Evolutionary conservation across 2,113 vertebrate species (phyloP), one percentile per base, ranked within the genome.

Genomic region (Bungarus multicinctus): DNA sequence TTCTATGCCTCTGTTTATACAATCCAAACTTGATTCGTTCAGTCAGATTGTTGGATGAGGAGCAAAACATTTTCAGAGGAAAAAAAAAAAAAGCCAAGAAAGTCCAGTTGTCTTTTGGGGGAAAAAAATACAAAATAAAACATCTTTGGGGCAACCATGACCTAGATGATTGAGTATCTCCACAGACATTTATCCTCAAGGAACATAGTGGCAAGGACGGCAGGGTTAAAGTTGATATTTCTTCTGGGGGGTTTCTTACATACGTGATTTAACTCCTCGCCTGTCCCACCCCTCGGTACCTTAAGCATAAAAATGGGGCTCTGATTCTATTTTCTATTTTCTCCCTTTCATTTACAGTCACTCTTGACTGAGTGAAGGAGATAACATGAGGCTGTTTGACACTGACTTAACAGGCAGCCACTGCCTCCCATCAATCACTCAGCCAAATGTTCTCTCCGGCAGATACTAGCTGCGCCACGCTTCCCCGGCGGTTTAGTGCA

Each of bases 361-460:
- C 93, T 64, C 81, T n/a, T 3, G 3, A 25, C 2, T 89, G 91
- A 92, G 86, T 27, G 69, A 8, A 57, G 12, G 53, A 94, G 43
- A 92, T 85, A 85, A 92, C 53, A 0, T 27, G 25, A 60, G 25
- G 20, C 81, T 16, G 16, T 64, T 16, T 95, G 88, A 93, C 10
- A 86, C 1, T 8, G 16, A n/a, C 50, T 34, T 89, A 89, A 92
- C 9, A 96, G 93, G 54, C 60, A 94, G 39, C 74, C 69, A 93
- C 22, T 0, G 3, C 22, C 53, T 92, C 89, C 0, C 60, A 93
- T 94, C 22, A 43, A 55, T n/a, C 93, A 22, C 54, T 91, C 93
- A 91, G 20, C 45, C 50, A 34, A 94, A 89, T 23, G 22, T 45
- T 92, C 86, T 90, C 69, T 85, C 45, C 43, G 27, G 88, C 85